Percentiles rank a stretch among this genome's conserved stretches.
Evolutionary conservation across 2,888 invertebrate species (phyloP).

Genomic region (Penaeus monodon): DNA sequence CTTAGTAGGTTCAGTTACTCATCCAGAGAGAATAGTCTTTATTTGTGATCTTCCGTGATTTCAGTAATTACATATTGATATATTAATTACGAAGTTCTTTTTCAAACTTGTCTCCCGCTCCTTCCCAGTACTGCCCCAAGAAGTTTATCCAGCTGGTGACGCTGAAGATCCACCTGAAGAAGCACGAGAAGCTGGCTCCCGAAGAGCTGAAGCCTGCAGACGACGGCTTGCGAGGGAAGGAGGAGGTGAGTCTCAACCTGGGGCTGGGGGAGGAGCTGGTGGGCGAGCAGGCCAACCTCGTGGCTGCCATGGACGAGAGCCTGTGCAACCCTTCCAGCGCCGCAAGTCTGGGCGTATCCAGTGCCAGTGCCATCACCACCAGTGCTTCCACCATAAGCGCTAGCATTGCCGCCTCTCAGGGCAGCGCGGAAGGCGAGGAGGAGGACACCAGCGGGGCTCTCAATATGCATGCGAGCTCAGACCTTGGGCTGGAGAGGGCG

Average conservation of each 20-base stretch:
- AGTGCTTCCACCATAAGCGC: background rate
- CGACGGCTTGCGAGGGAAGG: background rate
- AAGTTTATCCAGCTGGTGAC: slow-evolving; percentile 59
- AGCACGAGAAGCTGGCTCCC: slow-evolving; percentile 44
- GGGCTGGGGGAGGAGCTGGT: background rate
- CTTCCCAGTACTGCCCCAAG: slow-evolving; percentile 47
- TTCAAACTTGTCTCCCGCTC: slow-evolving; percentile 1
- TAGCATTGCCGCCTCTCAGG: no score
- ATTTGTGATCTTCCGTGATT: no score
- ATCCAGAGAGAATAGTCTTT: no score
- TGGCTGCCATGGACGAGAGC: background rate
- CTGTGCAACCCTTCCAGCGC: background rate
- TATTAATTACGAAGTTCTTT: background rate
- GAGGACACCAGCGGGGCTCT: no score
- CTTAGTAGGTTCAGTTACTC: no score
- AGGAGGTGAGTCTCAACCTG: background rate
- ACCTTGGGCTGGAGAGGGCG: no score
- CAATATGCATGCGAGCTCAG: no score
- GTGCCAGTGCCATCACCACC: background rate
- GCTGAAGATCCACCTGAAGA: slow-evolving; percentile 54
- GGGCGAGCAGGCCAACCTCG: background rate
- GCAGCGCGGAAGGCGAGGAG: no score
- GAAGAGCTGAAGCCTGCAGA: background rate
- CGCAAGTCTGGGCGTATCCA: background rate
- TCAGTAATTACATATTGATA: no score